A percentile compares a stretch with the other conserved stretches of the same genome.
Evolutionary conservation across 2,113 vertebrate species (phyloP).

Genomic region (Myiopsitta monachus): DNA sequence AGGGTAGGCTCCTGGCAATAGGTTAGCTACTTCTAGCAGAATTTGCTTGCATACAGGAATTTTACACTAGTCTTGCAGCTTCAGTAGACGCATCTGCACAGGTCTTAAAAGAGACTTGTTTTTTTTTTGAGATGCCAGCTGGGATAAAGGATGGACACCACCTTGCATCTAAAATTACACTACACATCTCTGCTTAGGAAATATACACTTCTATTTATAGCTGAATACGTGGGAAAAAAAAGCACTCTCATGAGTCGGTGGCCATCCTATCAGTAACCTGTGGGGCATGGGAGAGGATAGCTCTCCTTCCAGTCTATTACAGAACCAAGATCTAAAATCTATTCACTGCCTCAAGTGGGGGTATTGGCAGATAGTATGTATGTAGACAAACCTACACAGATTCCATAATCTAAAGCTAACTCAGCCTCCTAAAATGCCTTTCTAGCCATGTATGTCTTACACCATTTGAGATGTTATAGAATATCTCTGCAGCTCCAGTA

Average conservation of each 20-base stretch:
- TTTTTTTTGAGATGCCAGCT: not conserved
- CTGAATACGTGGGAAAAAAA: not conserved
- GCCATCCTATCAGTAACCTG: not conserved
- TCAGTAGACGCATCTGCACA: not conserved
- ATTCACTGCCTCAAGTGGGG: not conserved
- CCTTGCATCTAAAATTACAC: not conserved
- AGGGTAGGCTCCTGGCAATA: not conserved
- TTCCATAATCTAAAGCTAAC: not conserved
- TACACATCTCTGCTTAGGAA: not conserved
- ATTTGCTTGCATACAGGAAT: not conserved
- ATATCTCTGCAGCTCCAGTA: not conserved
- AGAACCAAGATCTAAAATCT: not conserved
- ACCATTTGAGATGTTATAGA: not conserved
- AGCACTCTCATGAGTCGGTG: rapidly evolving
- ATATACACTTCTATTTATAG: not conserved
- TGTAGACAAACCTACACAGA: not conserved
- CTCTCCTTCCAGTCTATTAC: not conserved
- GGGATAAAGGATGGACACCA: not conserved
- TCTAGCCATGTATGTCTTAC: not conserved
- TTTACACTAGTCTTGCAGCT: not conserved
- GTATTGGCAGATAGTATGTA: not conserved
- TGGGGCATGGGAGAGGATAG: not conserved
- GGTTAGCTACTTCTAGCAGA: not conserved
- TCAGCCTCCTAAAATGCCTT: not conserved
- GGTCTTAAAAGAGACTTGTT: not conserved